These are phyloP conservation scores for Monoplex corrugatus DNA, from an alignment of 2,888 invertebrate genomes.

Conservation along the genomic window DNA sequence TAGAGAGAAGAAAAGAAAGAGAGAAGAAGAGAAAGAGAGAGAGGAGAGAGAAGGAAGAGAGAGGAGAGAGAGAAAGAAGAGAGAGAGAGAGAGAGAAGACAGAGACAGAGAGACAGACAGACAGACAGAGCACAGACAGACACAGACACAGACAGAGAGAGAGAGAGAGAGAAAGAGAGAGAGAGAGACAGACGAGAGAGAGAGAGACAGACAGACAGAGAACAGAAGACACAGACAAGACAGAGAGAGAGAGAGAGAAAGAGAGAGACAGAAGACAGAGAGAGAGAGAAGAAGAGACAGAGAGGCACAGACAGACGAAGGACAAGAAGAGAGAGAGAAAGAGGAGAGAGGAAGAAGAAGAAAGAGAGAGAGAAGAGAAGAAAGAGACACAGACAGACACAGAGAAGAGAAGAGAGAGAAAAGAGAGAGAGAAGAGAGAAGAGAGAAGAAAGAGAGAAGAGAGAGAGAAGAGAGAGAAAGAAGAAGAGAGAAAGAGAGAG, in stretches of 20 bases:
- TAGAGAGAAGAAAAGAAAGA: not conserved
- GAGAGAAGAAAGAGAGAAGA: not conserved
- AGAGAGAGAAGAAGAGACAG: not conserved
- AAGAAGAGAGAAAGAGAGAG: not conserved
- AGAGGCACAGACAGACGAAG: not conserved
- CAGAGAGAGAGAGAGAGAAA: too few relatives aligned
- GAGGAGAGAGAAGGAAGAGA: not conserved
- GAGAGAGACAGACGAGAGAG: not conserved
- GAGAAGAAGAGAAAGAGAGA: not conserved
- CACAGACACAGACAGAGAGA: too few relatives aligned
- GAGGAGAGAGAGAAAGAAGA: not conserved
- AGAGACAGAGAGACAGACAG: not conserved
- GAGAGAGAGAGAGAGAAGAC: not conserved
- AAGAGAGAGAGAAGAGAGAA: not conserved
- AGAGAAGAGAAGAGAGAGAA: not conserved
- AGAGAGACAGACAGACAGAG: not conserved
- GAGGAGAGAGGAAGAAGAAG: not conserved
- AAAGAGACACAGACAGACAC: not conserved
- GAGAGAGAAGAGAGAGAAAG: not conserved
- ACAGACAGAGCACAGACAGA: too few relatives aligned
- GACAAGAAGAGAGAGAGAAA: not conserved
- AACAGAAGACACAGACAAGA: not conserved
- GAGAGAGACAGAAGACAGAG: not conserved
- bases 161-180: not conserved
- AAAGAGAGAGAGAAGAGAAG: not conserved